Conservation (phyloP, 2,888 invertebrate species). For the Caradrina clavipalpis region DNA sequence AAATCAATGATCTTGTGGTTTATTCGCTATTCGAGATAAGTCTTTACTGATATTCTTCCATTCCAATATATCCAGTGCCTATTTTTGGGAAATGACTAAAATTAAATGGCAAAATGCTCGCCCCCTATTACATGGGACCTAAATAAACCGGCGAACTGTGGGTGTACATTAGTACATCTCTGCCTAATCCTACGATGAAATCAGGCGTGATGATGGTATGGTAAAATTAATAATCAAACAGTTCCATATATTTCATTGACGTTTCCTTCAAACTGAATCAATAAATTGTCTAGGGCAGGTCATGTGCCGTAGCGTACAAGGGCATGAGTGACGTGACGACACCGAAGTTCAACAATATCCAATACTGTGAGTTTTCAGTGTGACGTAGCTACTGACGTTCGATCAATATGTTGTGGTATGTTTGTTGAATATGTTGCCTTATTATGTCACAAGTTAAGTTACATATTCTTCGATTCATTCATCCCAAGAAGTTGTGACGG, state of each 20-base stretch:
- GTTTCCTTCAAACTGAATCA: constrained; percentile 31
- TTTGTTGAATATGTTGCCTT: neutral
- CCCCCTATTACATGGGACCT: no score
- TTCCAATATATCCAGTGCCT: neutral
- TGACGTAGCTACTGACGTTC: constrained; percentile 13
- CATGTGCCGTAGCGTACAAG: constrained; percentile 27
- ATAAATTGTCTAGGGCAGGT: constrained; percentile 44
- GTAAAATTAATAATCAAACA: neutral
- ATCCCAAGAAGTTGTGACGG: no score
- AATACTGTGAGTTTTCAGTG: constrained; percentile 15
- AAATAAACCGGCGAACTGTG: no score
- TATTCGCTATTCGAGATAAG: no score
- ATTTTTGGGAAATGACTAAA: neutral
- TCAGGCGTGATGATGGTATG: no score
- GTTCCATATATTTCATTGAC: constrained; percentile 8
- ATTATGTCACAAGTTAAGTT: neutral
- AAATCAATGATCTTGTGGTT: no score
- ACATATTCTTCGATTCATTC: neutral
- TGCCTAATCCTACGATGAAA: no score
- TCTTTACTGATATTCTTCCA: neutral
- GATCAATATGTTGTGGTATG: constrained; percentile 2
- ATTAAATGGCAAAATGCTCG: no score
- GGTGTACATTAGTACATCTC: no score
- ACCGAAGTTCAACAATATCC: constrained; percentile 18
- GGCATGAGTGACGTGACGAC: constrained; percentile 24